Evolutionary conservation across 2,888 invertebrate genomes (phyloP), one percentile per base, ranked within the genome.

Genomic region (Mesopsocus fuscifrons): DNA sequence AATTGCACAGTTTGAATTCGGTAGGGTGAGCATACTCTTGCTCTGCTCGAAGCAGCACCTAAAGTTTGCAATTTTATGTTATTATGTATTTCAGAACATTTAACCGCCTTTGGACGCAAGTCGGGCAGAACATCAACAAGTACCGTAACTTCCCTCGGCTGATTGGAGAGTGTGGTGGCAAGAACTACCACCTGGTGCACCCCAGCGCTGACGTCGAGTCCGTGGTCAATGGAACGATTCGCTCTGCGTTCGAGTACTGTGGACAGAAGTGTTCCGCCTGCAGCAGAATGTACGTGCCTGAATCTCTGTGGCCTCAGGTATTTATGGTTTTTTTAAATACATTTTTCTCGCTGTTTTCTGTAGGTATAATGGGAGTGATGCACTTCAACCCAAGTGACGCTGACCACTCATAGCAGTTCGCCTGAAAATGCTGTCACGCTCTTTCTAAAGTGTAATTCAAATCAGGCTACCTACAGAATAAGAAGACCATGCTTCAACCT

Each of bases 261-360:
- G 97, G 97, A 2, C 98, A 99, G 59, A 98, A 98, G 61, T 98
- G 98, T 63, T 97, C 95, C 2, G 98, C 98, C 1, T 92, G 92
- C 59, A 91, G 94, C n/a, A 72, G 98, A 55, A 76, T 94, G 68
- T 99, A 94, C 63, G 78, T 94, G 41, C 94, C 98, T 1, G 73
- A 80, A 57, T 91, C 91, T 2, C 59, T 92, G 41, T 91, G 88
- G 84, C 65, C 71, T 20, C 57, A 71, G 58, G 71, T 80, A 55
- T 50, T 51, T 48, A 21, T 26, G 11, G 44, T 32, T 20, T 35
- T 41, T 15, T n/a, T 30, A 30, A n/a, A n/a, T n/a, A n/a, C n/a
- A n/a, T n/a, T n/a, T n/a, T n/a, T n/a, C n/a, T n/a, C n/a, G n/a
- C n/a, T n/a, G n/a, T n/a, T n/a, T n/a, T n/a, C n/a, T n/a, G n/a